Evolutionary conservation across 2,113 vertebrate genomes (phyloP).

Genomic region (Aythya baeri): DNA sequence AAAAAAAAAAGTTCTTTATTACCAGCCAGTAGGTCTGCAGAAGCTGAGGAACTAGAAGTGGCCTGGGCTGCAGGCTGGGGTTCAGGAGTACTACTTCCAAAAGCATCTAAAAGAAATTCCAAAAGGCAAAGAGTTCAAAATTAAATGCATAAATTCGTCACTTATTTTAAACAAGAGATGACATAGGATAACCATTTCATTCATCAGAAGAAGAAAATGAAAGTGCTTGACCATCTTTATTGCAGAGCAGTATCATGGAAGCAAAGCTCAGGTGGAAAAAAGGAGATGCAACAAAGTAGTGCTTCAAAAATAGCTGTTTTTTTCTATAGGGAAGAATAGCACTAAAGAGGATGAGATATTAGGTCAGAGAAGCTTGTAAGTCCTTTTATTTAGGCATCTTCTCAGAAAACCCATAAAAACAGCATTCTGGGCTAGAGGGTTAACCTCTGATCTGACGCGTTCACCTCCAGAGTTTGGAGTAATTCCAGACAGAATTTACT

Average conservation of each 20-base stretch:
- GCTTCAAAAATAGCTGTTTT: not conserved
- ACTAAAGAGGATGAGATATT: not conserved
- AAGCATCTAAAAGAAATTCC: conserved; percentile 87
- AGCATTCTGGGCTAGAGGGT: not conserved
- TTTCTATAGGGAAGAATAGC: not conserved
- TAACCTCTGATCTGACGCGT: not conserved
- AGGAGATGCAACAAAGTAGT: not conserved
- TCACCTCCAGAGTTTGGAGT: not conserved
- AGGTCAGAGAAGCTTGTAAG: not conserved
- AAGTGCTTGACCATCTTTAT: not conserved
- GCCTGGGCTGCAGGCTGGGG: conserved; percentile 82
- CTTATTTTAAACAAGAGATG: not conserved
- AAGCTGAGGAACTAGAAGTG: conserved; percentile 84
- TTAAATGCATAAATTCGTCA: conserved; percentile 26
- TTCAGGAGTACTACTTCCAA: conserved; percentile 85
- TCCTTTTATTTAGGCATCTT: not conserved
- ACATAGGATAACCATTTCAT: not conserved
- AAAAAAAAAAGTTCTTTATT: conserved; percentile 52
- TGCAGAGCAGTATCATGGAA: not conserved
- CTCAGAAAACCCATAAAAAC: not conserved
- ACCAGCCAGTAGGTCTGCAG: conserved; percentile 94
- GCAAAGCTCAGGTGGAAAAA: conserved; percentile 2
- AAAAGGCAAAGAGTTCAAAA: conserved; percentile 66
- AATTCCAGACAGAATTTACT: not conserved
- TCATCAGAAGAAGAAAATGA: not conserved